Conservation (phyloP, 2,888 invertebrate species). For the Lepeophtheirus nordmannii region DNA sequence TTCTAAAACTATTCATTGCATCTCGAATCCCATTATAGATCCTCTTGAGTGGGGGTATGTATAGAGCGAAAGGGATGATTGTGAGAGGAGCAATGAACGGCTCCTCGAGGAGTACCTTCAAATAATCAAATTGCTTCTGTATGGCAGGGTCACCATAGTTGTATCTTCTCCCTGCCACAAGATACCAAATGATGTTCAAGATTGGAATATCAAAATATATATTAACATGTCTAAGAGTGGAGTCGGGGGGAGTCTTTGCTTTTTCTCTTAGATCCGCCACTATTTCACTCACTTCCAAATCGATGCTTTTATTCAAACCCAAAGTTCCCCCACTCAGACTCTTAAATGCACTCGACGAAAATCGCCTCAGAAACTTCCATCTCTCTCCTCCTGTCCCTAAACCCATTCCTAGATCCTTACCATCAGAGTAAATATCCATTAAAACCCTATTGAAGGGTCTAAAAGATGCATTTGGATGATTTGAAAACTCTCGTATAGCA, state of each 20-base stretch:
- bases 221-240: background rate
- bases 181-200: slow-evolving; percentile 10
- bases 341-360: slow-evolving; percentile 2
- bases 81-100: background rate
- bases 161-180: slow-evolving; percentile 13
- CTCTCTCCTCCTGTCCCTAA: slow-evolving; percentile 10
- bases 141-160: slow-evolving; percentile 1
- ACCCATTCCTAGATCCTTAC: slow-evolving; percentile 8
- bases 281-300: background rate
- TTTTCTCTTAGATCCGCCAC: background rate
- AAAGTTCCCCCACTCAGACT: background rate
- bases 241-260: background rate
- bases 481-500: slow-evolving; percentile 12
- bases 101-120: slow-evolving; percentile 6
- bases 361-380: slow-evolving; percentile 3
- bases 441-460: slow-evolving; percentile 3
- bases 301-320: background rate
- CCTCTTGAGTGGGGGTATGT: slow-evolving; percentile 1
- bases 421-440: slow-evolving; percentile 11
- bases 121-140: slow-evolving; percentile 14
- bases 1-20: slow-evolving; percentile 6
- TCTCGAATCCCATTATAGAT: background rate
- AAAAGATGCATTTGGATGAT: background rate
- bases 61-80: background rate
- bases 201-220: slow-evolving; percentile 15